A percentile compares a stretch with the other conserved stretches of the same genome.
Conservation (phyloP, 1,140 invertebrate genomes). For the Papilio machaon region DNA sequence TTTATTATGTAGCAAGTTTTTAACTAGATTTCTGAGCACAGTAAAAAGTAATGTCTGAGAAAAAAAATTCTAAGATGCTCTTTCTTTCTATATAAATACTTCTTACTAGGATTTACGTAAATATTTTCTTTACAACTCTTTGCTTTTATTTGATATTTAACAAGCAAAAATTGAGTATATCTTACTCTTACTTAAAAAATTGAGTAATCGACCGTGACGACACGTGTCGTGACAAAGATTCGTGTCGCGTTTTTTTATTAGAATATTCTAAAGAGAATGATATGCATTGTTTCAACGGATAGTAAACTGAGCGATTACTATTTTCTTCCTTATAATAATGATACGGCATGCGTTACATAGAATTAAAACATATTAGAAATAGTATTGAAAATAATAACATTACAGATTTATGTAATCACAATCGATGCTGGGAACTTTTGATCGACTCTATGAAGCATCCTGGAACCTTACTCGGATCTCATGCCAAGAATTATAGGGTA, state of each 20-base stretch:
- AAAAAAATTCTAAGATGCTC: neutral
- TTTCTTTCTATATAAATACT: neutral
- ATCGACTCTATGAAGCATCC: slow-evolving; percentile 59
- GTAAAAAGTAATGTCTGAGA: neutral
- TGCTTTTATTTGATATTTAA: neutral
- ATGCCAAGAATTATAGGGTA: slow-evolving; percentile 61
- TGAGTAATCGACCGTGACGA: no score
- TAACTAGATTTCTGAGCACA: slow-evolving; percentile 9
- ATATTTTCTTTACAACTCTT: neutral
- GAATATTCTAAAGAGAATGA: neutral
- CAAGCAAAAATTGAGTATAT: neutral
- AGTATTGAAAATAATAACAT: slow-evolving; percentile 24
- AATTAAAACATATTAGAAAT: no score
- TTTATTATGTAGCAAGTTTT: slow-evolving; percentile 20
- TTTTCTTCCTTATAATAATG: no score
- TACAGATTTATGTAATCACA: slow-evolving; percentile 73
- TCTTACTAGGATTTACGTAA: neutral
- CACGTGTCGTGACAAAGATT: no score
- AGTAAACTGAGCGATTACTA: no score
- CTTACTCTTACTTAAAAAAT: no score
- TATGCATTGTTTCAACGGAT: no score
- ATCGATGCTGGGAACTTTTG: slow-evolving; percentile 65
- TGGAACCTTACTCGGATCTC: slow-evolving; percentile 59
- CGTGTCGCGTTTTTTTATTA: neutral
- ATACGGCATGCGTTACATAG: no score